Conservation (phyloP, 2,888 invertebrate genomes). For the Pilophorus perplexus region DNA sequence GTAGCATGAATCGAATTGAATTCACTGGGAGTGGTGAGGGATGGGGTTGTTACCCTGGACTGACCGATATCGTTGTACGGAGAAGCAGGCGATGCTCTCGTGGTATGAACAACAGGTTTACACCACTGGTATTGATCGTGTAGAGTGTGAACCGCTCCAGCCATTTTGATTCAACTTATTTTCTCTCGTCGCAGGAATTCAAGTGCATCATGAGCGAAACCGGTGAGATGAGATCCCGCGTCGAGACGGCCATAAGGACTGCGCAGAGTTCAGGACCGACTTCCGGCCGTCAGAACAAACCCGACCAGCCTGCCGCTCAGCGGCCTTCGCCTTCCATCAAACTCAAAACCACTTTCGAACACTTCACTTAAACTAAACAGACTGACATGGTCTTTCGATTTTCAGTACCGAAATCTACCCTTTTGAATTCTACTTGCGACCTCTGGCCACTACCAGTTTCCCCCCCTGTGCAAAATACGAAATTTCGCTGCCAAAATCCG, state of each 20-base stretch:
- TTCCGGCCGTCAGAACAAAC: constrained; percentile 52
- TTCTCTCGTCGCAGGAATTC: constrained; percentile 70
- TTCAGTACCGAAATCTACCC: neutral
- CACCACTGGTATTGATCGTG: no score
- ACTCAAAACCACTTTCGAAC: constrained; percentile 91
- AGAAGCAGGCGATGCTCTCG: no score
- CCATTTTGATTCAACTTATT: neutral
- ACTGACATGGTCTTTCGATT: constrained; percentile 17
- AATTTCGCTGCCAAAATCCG: no score
- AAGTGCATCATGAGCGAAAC: constrained; percentile 85
- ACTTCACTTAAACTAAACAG: constrained; percentile 58
- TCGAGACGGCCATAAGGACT: constrained; percentile 81
- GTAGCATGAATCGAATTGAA: no score
- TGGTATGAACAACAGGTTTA: no score
- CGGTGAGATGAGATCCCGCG: constrained; percentile 70
- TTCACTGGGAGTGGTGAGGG: no score
- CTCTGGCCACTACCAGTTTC: constrained; percentile 5
- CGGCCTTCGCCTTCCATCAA: constrained; percentile 70
- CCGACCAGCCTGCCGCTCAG: constrained; percentile 50
- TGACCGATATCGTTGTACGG: no score
- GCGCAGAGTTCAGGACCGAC: constrained; percentile 61
- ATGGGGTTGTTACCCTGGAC: no score
- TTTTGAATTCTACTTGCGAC: no score
- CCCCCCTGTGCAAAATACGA: no score
- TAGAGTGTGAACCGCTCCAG: no score